Evolutionary conservation across 2,888 invertebrate genomes (phyloP).

Genomic region (Ferrisia virgata): DNA sequence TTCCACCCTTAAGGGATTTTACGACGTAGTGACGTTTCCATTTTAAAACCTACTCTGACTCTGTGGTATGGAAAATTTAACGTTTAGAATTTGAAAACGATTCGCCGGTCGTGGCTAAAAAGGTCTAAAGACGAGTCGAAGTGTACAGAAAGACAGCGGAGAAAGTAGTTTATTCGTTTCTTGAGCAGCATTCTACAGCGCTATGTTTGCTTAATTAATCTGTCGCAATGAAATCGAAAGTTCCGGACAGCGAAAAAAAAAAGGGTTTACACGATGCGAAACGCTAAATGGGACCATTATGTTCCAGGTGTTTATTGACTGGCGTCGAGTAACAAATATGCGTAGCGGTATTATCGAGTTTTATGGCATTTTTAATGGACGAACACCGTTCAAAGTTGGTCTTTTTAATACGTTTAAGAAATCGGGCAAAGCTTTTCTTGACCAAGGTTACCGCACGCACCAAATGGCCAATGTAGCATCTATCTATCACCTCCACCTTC

Average conservation of each 20-base stretch:
- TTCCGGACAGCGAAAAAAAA: not conserved
- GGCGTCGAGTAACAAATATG: not conserved
- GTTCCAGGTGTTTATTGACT: not conserved
- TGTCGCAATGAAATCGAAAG: not conserved
- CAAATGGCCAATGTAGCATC: too few species aligned
- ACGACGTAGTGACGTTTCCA: not conserved
- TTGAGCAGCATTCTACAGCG: not conserved
- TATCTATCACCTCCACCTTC: too few species aligned
- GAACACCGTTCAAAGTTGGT: not conserved
- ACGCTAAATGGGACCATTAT: not conserved
- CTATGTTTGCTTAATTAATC: slow-evolving; percentile 1
- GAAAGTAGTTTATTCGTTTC: not conserved
- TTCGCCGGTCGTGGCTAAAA: not conserved
- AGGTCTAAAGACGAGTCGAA: not conserved
- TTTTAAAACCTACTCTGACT: not conserved
- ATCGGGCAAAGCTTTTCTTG: not conserved
- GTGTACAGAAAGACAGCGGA: too few species aligned
- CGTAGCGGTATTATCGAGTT: not conserved
- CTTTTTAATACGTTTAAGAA: not conserved
- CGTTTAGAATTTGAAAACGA: not conserved
- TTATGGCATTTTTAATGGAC: not conserved
- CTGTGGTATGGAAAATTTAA: not conserved
- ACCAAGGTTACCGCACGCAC: too few species aligned
- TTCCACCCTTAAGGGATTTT: not conserved
- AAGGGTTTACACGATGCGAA: not conserved